phyloP scores from a whole-genome alignment of 2,888 invertebrate species.

The Teleogryllus oceanicus region DNA sequence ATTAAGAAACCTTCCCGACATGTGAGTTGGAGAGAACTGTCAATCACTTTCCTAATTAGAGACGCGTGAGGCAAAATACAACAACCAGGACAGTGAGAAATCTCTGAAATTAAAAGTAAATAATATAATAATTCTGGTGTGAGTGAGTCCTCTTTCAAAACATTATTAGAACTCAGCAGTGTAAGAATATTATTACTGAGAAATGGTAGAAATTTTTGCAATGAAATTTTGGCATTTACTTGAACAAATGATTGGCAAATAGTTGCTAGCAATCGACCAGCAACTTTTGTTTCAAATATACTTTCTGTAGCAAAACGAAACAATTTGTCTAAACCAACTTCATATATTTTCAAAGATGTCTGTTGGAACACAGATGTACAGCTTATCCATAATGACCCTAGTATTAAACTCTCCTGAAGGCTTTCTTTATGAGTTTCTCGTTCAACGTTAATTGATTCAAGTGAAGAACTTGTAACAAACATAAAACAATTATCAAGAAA shows the following conservation, averaged over 20 bases:
- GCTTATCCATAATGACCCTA: slow-evolving; percentile 65
- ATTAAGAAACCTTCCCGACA: not conserved
- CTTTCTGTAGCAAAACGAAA: slow-evolving; percentile 68
- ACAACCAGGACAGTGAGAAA: not conserved
- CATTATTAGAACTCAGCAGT: slow-evolving; percentile 42
- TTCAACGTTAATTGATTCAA: slow-evolving; percentile 66
- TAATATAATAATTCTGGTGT: not conserved
- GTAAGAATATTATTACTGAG: slow-evolving; percentile 63
- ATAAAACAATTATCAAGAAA: slow-evolving; percentile 74
- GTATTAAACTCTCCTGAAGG: slow-evolving; percentile 68
- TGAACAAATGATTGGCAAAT: slow-evolving; percentile 58
- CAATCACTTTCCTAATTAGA: not conserved
- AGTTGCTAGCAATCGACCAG: slow-evolving; percentile 74
- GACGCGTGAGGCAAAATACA: not conserved
- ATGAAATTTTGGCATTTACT: slow-evolving; percentile 65
- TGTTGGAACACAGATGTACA: slow-evolving; percentile 68
- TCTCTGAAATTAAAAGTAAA: not conserved
- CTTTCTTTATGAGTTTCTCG: slow-evolving; percentile 57
- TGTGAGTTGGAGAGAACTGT: not conserved
- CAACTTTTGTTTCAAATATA: slow-evolving; percentile 79
- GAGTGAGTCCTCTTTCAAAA: not conserved
- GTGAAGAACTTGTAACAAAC: slow-evolving; percentile 62
- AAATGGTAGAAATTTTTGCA: slow-evolving; percentile 69
- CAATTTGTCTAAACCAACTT: slow-evolving; percentile 68
- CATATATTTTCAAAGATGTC: slow-evolving; percentile 62